Evolutionary conservation across 2,113 vertebrate genomes (phyloP).

Genomic region (Meleagris gallopavo): DNA sequence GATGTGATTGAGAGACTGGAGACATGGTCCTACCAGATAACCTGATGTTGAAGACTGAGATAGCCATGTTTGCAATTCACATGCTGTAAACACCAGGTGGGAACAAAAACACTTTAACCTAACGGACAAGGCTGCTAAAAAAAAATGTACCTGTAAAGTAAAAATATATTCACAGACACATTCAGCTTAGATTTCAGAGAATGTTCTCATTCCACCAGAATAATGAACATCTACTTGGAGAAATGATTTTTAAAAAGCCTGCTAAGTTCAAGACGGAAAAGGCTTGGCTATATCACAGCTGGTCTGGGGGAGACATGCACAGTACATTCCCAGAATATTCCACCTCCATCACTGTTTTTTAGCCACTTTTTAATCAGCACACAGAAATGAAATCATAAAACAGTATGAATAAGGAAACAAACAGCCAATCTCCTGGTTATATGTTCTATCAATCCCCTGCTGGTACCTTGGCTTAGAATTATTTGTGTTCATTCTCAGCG

Average conservation of each 20-base stretch:
- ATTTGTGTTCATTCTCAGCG: conserved; percentile 56
- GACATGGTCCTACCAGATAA: neutral
- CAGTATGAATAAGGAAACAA: conserved; percentile 51
- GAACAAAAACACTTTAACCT: neutral
- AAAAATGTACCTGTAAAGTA: neutral
- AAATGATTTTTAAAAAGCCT: neutral
- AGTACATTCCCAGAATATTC: conserved; percentile 11
- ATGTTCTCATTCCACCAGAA: neutral
- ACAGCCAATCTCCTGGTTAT: conserved; percentile 50
- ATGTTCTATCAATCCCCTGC: conserved; percentile 58
- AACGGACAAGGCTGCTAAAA: neutral
- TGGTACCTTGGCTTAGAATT: conserved; percentile 60
- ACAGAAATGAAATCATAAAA: conserved; percentile 65
- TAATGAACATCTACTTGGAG: neutral
- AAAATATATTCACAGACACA: neutral
- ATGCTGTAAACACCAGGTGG: neutral
- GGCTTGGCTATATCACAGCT: neutral
- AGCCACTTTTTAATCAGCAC: conserved; percentile 60
- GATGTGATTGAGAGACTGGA: neutral
- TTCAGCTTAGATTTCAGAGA: neutral
- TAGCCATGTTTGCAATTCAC: neutral
- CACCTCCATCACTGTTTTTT: conserved; percentile 22
- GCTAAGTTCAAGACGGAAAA: conserved; percentile 8
- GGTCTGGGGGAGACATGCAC: neutral
- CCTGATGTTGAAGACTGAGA: neutral